Evolutionary conservation across 2,113 vertebrate species (phyloP).

Genomic region (Bungarus multicinctus): DNA sequence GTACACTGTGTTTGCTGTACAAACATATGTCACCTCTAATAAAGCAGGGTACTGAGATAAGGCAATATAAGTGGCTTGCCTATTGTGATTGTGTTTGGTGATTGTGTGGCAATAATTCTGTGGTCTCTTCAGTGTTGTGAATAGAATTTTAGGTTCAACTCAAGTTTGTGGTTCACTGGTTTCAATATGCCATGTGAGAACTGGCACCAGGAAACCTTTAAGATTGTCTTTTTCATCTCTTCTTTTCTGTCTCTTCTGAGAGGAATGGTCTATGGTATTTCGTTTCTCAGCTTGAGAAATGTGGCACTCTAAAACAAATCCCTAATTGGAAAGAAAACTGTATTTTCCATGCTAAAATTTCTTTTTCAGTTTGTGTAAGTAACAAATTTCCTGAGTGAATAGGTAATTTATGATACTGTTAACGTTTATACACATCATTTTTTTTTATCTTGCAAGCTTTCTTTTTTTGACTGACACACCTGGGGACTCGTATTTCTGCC

Average conservation of each 20-base stretch:
- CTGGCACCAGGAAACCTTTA: neutral
- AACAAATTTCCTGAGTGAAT: neutral
- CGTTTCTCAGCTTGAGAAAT: neutral
- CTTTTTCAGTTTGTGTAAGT: neutral
- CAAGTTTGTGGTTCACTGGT: neutral
- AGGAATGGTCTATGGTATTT: neutral
- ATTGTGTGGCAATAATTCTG: neutral
- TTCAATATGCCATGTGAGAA: neutral
- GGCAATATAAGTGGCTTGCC: neutral
- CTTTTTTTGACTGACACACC: neutral
- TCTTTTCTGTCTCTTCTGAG: neutral
- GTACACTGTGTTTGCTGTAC: neutral
- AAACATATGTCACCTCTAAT: neutral
- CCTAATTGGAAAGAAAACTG: neutral
- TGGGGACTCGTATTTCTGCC: neutral
- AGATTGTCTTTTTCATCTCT: neutral
- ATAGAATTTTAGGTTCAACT: neutral
- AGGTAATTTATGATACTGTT: neutral
- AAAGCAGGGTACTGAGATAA: neutral
- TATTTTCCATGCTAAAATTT: neutral
- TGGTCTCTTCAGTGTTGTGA: neutral
- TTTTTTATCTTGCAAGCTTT: neutral
- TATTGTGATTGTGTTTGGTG: no score
- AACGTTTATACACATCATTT: neutral
- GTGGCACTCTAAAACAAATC: neutral